These are phyloP conservation scores for Octodon degus DNA, from an alignment of 2,113 vertebrate genomes.

Conservation along the genomic window DNA sequence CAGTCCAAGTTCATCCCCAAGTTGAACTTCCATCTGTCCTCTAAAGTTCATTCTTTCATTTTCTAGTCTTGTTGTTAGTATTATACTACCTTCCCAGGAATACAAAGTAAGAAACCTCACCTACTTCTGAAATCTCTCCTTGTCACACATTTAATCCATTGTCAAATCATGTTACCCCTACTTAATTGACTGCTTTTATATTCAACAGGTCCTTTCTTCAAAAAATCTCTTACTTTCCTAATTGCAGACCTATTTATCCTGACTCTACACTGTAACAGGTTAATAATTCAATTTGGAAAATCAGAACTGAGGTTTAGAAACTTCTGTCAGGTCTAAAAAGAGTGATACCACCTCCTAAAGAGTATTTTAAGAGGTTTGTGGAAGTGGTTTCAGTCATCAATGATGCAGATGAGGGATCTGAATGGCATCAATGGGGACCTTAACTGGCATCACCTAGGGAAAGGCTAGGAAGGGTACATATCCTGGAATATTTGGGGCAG, in stretches of 20 bases:
- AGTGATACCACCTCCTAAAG: neutral
- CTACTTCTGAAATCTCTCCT: conserved; percentile 19
- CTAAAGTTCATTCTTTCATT: neutral
- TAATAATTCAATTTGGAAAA: conserved; percentile 34
- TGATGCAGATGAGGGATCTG: accelerated
- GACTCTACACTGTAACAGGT: neutral
- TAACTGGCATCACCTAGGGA: neutral
- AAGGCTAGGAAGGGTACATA: neutral
- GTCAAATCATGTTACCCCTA: neutral
- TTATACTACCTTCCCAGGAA: neutral
- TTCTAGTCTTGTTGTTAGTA: neutral
- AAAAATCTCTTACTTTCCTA: neutral
- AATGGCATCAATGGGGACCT: neutral
- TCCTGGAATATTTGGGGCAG: neutral
- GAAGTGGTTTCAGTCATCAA: neutral
- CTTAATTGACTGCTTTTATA: conserved; percentile 29
- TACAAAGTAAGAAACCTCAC: neutral
- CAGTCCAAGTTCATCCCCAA: neutral
- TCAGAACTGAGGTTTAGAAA: neutral
- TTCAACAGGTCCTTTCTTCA: neutral
- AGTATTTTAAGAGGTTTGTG: neutral
- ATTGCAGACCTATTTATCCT: conserved; percentile 8
- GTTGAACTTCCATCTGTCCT: neutral
- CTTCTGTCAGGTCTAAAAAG: neutral
- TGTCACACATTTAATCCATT: neutral